A percentile compares a stretch with the other conserved stretches of the same genome.
phyloP scores from a whole-genome alignment of 2,797 vertebrate species.

The Helarctos malayanus region DNA sequence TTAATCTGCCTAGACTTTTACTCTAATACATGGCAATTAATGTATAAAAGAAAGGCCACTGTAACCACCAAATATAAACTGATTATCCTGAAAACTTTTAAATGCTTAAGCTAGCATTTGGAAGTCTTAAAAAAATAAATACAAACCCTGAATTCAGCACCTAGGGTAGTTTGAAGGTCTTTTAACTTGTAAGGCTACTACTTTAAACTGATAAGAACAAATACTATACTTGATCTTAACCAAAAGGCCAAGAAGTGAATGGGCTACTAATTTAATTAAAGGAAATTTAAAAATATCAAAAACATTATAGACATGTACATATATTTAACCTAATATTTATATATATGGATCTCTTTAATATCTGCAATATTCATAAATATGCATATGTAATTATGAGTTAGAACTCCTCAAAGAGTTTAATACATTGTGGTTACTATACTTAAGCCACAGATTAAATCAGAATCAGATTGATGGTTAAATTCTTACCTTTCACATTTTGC shows the following conservation, averaged over 20 bases:
- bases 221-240: too few species aligned
- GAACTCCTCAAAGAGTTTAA: background rate
- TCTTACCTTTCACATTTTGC: background rate
- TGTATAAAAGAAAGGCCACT: background rate
- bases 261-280: background rate
- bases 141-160: background rate
- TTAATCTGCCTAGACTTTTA: background rate
- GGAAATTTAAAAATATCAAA: background rate
- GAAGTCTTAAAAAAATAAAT: constrained; percentile 47
- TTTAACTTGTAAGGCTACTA: background rate
- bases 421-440: background rate
- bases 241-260: too few species aligned
- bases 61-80: background rate
- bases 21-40: background rate
- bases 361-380: background rate
- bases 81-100: background rate
- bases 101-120: background rate
- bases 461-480: background rate
- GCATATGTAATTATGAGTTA: background rate
- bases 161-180: background rate
- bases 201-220: background rate
- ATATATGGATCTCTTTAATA: background rate
- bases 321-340: background rate
- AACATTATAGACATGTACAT: background rate
- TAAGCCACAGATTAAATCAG: background rate